Conservation (phyloP, 2,113 vertebrate genomes). For the Harpagus bidentatus region DNA sequence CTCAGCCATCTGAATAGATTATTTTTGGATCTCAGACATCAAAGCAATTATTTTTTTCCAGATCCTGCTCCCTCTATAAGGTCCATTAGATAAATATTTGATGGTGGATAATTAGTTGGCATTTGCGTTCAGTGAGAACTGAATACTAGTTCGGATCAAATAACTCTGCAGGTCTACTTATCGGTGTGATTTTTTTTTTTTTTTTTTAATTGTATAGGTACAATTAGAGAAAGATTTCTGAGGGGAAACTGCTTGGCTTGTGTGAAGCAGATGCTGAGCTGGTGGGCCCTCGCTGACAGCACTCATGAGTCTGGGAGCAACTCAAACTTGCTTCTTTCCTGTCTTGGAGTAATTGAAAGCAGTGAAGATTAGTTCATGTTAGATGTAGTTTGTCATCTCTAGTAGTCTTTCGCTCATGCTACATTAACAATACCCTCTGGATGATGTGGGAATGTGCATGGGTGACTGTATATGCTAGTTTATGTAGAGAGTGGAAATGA, state of each 20-base stretch:
- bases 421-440: not conserved
- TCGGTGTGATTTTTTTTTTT: not conserved
- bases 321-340: not conserved
- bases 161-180: not conserved
- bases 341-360: not conserved
- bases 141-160: not conserved
- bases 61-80: not conserved
- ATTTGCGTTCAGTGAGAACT: rapidly evolving
- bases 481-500: not conserved
- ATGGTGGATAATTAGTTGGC: not conserved
- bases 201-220: not conserved
- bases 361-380: not conserved
- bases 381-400: not conserved
- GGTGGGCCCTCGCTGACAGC: not conserved
- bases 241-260: not conserved
- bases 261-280: not conserved
- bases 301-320: not conserved
- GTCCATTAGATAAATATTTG: not conserved
- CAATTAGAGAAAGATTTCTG: not conserved
- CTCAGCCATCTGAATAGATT: not conserved
- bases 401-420: not conserved
- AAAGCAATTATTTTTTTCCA: not conserved
- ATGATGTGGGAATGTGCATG: not conserved
- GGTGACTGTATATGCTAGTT: not conserved
- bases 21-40: not conserved